Conservation (phyloP, 2,888 invertebrate genomes). For the Criorhina ranunculi region DNA sequence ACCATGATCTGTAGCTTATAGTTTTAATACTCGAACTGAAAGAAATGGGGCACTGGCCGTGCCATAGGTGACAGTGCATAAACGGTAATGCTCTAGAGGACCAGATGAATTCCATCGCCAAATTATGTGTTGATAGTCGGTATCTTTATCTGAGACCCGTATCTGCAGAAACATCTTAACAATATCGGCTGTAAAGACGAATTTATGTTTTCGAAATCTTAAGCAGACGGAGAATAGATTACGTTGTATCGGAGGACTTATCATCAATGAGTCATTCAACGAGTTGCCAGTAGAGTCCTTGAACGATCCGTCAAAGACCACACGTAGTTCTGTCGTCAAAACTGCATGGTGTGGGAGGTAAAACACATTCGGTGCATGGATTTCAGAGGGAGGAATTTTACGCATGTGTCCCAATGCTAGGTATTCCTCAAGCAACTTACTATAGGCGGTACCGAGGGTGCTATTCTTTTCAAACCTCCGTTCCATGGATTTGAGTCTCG, state of each 20-base stretch:
- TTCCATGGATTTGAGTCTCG: too few species aligned
- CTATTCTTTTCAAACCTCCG: too few species aligned
- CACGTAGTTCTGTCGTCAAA: too few species aligned
- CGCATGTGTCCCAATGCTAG: too few species aligned
- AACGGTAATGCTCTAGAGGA: not conserved
- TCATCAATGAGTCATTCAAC: not conserved
- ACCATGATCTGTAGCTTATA: constrained; percentile 54
- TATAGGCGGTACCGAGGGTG: too few species aligned
- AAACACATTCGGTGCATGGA: too few species aligned
- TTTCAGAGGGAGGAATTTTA: too few species aligned
- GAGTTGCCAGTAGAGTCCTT: not conserved
- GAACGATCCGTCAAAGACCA: too few species aligned
- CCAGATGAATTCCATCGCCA: constrained; percentile 42
- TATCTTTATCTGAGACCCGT: constrained; percentile 56
- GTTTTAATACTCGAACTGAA: constrained; percentile 60
- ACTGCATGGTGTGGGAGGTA: too few species aligned
- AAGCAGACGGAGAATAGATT: not conserved
- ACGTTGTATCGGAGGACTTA: not conserved
- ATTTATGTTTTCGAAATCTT: not conserved
- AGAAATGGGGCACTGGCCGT: constrained; percentile 61
- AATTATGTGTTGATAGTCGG: constrained; percentile 61
- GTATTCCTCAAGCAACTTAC: too few species aligned
- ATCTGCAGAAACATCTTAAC: constrained; percentile 41
- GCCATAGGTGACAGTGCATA: constrained; percentile 68
- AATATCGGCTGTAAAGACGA: not conserved